Evolutionary conservation across 1,140 invertebrate species (phyloP).

Genomic region (Bombus picipes): DNA sequence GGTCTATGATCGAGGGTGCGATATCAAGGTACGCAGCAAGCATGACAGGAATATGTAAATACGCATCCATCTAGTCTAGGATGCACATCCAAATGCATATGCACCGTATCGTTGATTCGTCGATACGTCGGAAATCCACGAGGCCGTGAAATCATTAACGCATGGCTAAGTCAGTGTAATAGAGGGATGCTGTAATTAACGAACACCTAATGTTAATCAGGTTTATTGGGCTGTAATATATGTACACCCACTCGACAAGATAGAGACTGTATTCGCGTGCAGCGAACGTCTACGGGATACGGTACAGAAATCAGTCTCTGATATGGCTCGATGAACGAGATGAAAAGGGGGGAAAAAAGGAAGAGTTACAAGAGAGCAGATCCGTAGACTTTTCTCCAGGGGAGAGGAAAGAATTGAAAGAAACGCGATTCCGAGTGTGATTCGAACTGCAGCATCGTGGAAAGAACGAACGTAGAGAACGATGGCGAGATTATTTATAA

Average conservation of each 20-base stretch:
- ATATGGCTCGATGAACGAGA: slow-evolving; percentile 4
- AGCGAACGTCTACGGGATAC: background rate
- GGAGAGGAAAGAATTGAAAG: slow-evolving; percentile 16
- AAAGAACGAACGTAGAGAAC: background rate
- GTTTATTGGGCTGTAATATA: slow-evolving; percentile 63
- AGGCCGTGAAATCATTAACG: slow-evolving; percentile 68
- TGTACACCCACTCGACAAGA: slow-evolving; percentile 51
- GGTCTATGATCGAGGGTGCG: slow-evolving; percentile 36
- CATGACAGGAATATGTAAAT: slow-evolving; percentile 35
- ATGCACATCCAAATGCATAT: slow-evolving; percentile 54
- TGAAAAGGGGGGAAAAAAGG: background rate
- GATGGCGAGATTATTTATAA: background rate
- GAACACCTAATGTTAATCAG: slow-evolving; percentile 68
- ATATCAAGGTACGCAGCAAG: slow-evolving; percentile 20
- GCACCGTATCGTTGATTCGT: slow-evolving; percentile 55
- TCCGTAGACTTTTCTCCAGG: background rate
- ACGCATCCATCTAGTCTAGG: slow-evolving; percentile 44
- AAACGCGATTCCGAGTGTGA: slow-evolving; percentile 2
- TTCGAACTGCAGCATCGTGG: background rate
- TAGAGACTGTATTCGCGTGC: slow-evolving; percentile 36
- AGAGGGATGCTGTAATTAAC: slow-evolving; percentile 64
- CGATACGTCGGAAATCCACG: slow-evolving; percentile 56
- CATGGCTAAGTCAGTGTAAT: slow-evolving; percentile 64
- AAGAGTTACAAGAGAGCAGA: background rate
- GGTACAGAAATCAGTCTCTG: background rate